These are phyloP conservation scores for Cochlearius cochlearius DNA, from an alignment of 2,113 vertebrate genomes.

Conservation along the genomic window DNA sequence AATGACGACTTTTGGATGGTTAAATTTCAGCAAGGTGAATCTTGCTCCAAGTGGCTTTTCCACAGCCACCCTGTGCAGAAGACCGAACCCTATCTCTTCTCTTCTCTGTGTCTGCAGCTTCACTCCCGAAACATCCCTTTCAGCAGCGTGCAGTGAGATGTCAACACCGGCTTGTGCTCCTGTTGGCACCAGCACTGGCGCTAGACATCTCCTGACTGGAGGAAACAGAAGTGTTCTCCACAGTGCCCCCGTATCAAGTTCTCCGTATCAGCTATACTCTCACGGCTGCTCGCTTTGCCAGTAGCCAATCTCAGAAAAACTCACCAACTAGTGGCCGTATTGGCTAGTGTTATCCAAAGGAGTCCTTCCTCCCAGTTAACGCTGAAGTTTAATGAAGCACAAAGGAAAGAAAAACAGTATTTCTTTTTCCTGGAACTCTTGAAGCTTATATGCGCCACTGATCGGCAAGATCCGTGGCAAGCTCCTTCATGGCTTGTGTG, in stretches of 20 bases:
- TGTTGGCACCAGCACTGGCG: not conserved
- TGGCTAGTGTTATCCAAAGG: not conserved
- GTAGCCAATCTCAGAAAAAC: not conserved
- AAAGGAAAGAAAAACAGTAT: not conserved
- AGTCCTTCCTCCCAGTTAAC: not conserved
- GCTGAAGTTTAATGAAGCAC: not conserved
- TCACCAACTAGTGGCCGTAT: not conserved
- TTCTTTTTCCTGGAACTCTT: not conserved
- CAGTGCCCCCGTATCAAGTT: not conserved
- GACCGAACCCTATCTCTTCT: not conserved
- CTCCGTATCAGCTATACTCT: not conserved
- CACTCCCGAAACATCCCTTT: not conserved
- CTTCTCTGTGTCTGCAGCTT: not conserved
- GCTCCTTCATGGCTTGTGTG: not conserved
- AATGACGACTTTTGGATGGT: accelerated
- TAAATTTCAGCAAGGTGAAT: not conserved
- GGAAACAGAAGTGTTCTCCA: not conserved
- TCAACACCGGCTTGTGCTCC: not conserved
- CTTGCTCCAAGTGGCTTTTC: not conserved
- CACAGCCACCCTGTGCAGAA: not conserved
- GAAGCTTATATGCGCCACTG: not conserved
- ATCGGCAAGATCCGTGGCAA: not conserved
- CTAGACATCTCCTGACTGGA: not conserved
- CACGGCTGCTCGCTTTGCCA: not conserved
- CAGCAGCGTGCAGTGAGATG: accelerated